Percentiles rank a stretch among this genome's conserved stretches.
Evolutionary conservation across 2,797 vertebrate genomes (phyloP).

Genomic region (Clarias platycephalus): DNA sequence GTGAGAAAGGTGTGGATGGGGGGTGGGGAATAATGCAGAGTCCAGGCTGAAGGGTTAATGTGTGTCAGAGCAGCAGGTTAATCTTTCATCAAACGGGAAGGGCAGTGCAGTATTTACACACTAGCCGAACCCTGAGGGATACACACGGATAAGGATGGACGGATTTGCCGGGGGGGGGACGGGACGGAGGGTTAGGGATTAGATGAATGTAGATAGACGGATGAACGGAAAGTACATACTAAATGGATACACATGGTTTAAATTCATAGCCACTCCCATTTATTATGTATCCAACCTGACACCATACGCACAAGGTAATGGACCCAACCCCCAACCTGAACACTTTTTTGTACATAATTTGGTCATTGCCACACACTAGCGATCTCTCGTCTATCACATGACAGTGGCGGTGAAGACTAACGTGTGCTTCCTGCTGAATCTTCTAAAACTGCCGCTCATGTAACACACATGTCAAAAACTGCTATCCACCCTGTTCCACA

Average conservation of each 20-base stretch:
- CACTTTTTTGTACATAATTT: not conserved
- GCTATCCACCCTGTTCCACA: not conserved
- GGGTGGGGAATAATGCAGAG: conserved; percentile 23
- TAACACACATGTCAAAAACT: not conserved
- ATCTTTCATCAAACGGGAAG: conserved; percentile 68
- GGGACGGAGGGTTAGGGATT: conserved; percentile 13
- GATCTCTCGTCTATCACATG: not conserved
- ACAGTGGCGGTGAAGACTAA: no score
- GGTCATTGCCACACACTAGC: not conserved
- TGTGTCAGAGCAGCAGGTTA: conserved; percentile 68
- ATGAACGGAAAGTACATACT: not conserved
- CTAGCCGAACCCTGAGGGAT: conserved; percentile 46
- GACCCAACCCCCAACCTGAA: not conserved
- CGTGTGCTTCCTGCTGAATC: no score
- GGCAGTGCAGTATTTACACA: conserved; percentile 63
- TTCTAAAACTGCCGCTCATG: not conserved
- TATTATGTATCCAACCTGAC: not conserved
- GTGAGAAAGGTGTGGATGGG: conserved; percentile 28
- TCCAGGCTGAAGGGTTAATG: conserved; percentile 68
- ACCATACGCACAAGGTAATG: not conserved
- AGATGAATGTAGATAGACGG: not conserved
- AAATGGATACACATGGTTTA: not conserved
- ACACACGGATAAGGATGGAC: not conserved
- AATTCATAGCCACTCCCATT: conserved; percentile 37
- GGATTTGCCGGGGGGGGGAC: not conserved